These are phyloP conservation scores for Uropsilus gracilis DNA, from an alignment of 2,113 vertebrate species.

Conservation along the genomic window DNA sequence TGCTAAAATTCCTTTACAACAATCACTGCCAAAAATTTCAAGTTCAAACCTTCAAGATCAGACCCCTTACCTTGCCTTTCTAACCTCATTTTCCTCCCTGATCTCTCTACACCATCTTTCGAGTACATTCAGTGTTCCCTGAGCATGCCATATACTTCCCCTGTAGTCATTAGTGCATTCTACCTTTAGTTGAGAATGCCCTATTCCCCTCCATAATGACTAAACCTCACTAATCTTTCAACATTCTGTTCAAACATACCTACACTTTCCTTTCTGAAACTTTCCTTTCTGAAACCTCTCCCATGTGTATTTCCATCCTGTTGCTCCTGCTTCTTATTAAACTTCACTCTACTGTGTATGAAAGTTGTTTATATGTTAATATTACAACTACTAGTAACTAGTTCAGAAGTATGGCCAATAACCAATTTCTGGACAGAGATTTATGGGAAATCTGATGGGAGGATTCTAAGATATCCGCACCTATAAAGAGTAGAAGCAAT, in stretches of 20 bases:
- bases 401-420: not conserved
- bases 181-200: not conserved
- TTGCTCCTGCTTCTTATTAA: not conserved
- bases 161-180: not conserved
- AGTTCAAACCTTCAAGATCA: not conserved
- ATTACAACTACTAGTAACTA: not conserved
- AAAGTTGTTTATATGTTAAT: not conserved
- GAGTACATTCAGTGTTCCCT: not conserved
- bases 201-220: not conserved
- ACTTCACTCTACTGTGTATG: not conserved
- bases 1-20: not conserved
- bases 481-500: not conserved
- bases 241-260: not conserved
- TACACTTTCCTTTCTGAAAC: not conserved
- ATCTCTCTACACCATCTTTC: not conserved
- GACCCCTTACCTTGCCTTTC: not conserved
- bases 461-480: not conserved
- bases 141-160: not conserved
- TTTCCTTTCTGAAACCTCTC: not conserved
- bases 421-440: not conserved
- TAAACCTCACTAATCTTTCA: not conserved
- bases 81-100: not conserved
- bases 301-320: not conserved
- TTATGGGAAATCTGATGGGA: not conserved
- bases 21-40: not conserved